Evolutionary conservation across 2,113 vertebrate species (phyloP).

Genomic region (Marcusenius ussheri): DNA sequence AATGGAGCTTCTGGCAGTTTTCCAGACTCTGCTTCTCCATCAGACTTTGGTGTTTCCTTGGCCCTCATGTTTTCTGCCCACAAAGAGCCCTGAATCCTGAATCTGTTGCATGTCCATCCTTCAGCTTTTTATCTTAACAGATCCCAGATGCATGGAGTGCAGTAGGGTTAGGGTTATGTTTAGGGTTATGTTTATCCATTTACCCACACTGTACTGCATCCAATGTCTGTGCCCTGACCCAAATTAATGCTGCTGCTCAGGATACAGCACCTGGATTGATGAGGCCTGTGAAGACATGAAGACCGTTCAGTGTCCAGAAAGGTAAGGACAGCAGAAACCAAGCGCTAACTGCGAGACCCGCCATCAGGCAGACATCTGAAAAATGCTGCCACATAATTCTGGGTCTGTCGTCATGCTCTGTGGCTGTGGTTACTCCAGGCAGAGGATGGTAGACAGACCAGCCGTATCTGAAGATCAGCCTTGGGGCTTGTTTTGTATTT

Average conservation of each 20-base stretch:
- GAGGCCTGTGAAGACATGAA: conserved; percentile 45
- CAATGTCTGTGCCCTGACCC: background rate
- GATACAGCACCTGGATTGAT: conserved; percentile 60
- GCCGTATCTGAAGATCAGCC: background rate
- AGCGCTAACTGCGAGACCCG: background rate
- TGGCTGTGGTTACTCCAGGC: background rate
- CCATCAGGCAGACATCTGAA: background rate
- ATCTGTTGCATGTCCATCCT: background rate
- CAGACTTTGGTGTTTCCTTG: background rate
- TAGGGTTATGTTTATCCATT: background rate
- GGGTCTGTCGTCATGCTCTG: background rate
- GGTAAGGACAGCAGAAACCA: conserved; percentile 54
- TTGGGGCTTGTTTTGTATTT: background rate
- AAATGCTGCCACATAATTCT: background rate
- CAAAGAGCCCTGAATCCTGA: background rate
- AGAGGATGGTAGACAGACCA: background rate
- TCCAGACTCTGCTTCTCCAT: background rate
- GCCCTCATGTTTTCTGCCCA: background rate
- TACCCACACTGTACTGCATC: background rate
- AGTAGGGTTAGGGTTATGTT: background rate
- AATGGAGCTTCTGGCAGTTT: background rate
- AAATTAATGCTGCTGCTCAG: conserved; percentile 37
- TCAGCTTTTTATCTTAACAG: background rate
- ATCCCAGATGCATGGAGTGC: background rate
- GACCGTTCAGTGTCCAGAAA: conserved; percentile 67